Evolutionary conservation across 2,113 vertebrate genomes (phyloP).

Genomic region (Uropsilus gracilis): DNA sequence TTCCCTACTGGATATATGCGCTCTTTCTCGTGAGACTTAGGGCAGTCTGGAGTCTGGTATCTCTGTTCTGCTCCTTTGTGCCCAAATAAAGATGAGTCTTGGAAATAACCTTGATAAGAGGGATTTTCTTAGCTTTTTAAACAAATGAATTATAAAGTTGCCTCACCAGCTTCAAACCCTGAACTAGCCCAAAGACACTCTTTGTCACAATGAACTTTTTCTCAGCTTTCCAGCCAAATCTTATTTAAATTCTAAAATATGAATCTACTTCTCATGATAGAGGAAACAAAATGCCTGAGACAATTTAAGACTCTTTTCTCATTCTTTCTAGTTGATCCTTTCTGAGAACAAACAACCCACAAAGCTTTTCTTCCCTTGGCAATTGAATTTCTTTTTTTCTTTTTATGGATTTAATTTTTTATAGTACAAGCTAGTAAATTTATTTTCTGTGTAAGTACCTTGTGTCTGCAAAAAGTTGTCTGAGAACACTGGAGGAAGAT

Average conservation of each 20-base stretch:
- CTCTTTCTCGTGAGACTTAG: conserved; percentile 73
- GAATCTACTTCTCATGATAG: conserved; percentile 60
- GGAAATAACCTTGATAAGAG: conserved; percentile 75
- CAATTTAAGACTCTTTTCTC: conserved; percentile 66
- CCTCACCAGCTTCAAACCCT: conserved; percentile 49
- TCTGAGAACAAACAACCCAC: conserved; percentile 77
- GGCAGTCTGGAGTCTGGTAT: conserved; percentile 65
- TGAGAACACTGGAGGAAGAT: conserved; percentile 83
- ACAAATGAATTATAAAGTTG: conserved; percentile 56
- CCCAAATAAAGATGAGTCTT: conserved; percentile 76
- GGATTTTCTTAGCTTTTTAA: conserved; percentile 73
- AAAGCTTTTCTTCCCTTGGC: conserved; percentile 72
- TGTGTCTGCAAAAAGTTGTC: conserved; percentile 84
- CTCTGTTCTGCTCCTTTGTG: conserved; percentile 70
- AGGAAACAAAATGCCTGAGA: conserved; percentile 72
- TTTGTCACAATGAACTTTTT: conserved; percentile 75
- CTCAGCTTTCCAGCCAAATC: conserved; percentile 63
- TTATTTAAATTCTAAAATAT: conserved; percentile 69
- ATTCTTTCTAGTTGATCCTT: conserved; percentile 64
- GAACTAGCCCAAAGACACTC: conserved; percentile 66
- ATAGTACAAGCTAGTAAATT: conserved; percentile 61
- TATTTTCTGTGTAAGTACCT: conserved; percentile 85
- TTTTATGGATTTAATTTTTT: conserved; percentile 79
- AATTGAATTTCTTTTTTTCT: conserved; percentile 58
- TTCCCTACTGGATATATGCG: conserved; percentile 72